These are phyloP conservation scores for Macrophya alboannulata DNA, from an alignment of 2,888 invertebrate species.

Conservation along the genomic window DNA sequence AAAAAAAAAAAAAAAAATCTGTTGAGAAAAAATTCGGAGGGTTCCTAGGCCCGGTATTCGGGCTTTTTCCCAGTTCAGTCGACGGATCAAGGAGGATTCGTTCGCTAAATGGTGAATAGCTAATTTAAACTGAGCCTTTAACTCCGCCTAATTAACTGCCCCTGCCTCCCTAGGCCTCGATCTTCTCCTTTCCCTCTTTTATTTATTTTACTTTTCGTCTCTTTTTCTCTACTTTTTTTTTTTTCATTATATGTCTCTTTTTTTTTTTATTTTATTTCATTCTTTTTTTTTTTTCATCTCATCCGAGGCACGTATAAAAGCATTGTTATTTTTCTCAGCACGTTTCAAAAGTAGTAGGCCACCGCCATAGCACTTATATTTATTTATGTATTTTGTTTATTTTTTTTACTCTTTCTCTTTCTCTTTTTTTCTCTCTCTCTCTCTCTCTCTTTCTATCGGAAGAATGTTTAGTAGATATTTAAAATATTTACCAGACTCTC, in stretches of 20 bases:
- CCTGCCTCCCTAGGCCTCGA: conserved; percentile 58
- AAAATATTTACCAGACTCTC: conserved; percentile 13
- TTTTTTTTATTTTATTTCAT: not conserved
- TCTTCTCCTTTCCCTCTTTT: conserved; percentile 15
- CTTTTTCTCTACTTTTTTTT: not conserved
- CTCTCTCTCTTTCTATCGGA: not conserved
- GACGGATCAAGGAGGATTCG: conserved; percentile 61
- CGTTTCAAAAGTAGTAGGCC: conserved; percentile 5
- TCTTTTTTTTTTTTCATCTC: too few relatives aligned
- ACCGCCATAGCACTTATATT: not conserved
- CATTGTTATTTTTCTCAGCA: conserved; percentile 9
- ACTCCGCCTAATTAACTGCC: conserved; percentile 70
- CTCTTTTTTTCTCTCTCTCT: not conserved
- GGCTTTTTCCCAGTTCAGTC: conserved; percentile 42
- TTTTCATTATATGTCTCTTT: not conserved
- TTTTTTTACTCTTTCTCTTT: not conserved
- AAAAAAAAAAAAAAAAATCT: not conserved
- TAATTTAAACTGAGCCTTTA: conserved; percentile 71
- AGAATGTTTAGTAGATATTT: conserved; percentile 13
- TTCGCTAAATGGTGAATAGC: conserved; percentile 67
- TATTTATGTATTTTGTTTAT: not conserved
- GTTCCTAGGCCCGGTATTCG: not conserved
- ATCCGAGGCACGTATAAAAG: not conserved
- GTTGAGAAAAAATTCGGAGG: conserved; percentile 41
- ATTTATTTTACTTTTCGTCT: conserved; percentile 7